Conservation (phyloP, 2,888 invertebrate species). For the Ornithoptera priamus region DNA sequence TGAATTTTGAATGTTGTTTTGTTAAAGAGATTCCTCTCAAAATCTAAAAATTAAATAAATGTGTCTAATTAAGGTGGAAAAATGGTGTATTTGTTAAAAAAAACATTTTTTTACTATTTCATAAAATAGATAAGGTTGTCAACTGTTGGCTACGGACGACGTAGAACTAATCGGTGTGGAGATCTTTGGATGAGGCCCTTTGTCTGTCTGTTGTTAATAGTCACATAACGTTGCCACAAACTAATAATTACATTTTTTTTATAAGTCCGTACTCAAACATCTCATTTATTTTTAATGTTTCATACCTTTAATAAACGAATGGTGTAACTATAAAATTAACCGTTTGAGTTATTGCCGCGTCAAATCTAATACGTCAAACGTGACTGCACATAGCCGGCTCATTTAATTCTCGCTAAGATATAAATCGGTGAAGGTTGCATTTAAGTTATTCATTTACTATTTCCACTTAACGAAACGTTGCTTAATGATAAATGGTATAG, state of each 20-base stretch:
- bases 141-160: no score
- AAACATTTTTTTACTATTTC: not conserved
- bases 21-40: not conserved
- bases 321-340: constrained; percentile 32
- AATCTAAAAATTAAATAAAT: not conserved
- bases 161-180: no score
- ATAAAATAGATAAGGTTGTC: no score
- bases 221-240: not conserved
- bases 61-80: not conserved
- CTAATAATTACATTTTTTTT: not conserved
- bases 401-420: constrained; percentile 44
- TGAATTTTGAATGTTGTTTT: not conserved
- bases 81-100: not conserved
- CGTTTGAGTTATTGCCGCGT: constrained; percentile 35
- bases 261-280: constrained; percentile 6
- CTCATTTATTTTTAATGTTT: constrained; percentile 7
- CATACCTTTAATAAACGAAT: constrained; percentile 20
- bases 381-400: constrained; percentile 44
- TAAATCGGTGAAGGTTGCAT: constrained; percentile 46
- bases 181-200: no score
- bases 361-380: constrained; percentile 47
- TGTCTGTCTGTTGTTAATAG: not conserved
- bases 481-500: constrained; percentile 16
- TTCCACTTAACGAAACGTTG: constrained; percentile 29
- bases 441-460: constrained; percentile 30